Evolutionary conservation across 2,797 vertebrate genomes (phyloP).

Genomic region (Sylvilagus floridanus): DNA sequence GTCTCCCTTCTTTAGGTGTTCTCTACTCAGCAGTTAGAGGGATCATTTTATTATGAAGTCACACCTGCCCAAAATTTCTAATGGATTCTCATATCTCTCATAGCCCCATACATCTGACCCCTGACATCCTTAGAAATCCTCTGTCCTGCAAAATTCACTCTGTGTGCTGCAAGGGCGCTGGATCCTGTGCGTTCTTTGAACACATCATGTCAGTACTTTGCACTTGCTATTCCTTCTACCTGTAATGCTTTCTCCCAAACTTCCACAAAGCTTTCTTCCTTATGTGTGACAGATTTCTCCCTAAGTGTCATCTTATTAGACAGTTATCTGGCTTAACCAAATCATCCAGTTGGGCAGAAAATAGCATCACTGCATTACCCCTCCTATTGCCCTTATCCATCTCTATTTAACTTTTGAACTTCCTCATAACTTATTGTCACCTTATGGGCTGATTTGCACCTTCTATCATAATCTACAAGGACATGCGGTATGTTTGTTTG

Average conservation of each 20-base stretch:
- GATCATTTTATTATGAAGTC: not conserved
- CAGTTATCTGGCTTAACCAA: not conserved
- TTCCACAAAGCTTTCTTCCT: not conserved
- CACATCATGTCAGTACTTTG: not conserved
- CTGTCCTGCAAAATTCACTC: not conserved
- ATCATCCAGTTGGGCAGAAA: not conserved
- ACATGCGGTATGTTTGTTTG: not conserved
- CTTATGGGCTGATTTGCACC: not conserved
- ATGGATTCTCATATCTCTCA: not conserved
- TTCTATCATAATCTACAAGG: not conserved
- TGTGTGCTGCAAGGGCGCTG: rapidly evolving
- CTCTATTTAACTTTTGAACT: not conserved
- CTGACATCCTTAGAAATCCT: not conserved
- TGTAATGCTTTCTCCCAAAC: not conserved
- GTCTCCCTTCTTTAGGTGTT: not conserved
- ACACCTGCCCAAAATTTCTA: not conserved
- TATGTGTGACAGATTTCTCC: not conserved
- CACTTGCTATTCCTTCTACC: not conserved
- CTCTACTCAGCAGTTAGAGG: not conserved
- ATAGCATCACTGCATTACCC: not conserved
- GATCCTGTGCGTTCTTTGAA: not conserved
- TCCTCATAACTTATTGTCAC: not conserved
- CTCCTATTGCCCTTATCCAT: not conserved
- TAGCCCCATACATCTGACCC: not conserved
- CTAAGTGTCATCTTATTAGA: not conserved